Evolutionary conservation across 2,113 vertebrate species (phyloP), one percentile per base, ranked within the genome.

Genomic region (Malurus elegans): DNA sequence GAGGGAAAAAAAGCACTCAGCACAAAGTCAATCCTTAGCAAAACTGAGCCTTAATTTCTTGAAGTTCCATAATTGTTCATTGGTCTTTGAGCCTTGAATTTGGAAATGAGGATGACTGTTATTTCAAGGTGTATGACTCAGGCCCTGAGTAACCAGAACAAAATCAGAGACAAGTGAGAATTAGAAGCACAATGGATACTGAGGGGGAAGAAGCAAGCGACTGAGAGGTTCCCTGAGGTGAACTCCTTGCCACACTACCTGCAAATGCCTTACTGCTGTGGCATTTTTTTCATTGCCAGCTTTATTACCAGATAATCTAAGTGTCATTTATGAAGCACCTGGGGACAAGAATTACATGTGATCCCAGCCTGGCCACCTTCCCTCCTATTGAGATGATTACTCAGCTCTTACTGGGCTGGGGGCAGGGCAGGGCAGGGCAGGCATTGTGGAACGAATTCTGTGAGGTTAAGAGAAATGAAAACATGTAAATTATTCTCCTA

Each of bases 61-160:
- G 12, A 88, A 82, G 74, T 38, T 73, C 38, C 7, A 2, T 58
- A 86, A 73, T 58, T 54, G 32, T 61, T 40, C 26, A 23, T 69
- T 26, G 38, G 31, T 51, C 72, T 93, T 79, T 78, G 66, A 88
- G 67, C 54, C 47, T 26, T 58, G 81, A 89, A 87, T 90, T 85
- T 86, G 80, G 78, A 92, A 93, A 95, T 65, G 42, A 90, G 26
- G 54, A 36, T 85, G 58, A 79, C 86, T 90, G n/a, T 88, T 90
- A 81, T 48, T 93, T 88, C 72, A 26, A 51, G 62, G 81, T 79
- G 45, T 73, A 82, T 88, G 93, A 95, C 70, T 92, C 79, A 94
- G 72, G 86, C 38, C 54, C 29, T 78, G 86, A 92, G 82, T 57
- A 95, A 93, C 64, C 67, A 78, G 90, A 78, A 83, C 56, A 78